Percentiles rank a stretch among this genome's conserved stretches.
These are phyloP conservation scores for Axis porcinus DNA, from an alignment of 2,113 vertebrate genomes.

Conservation along the genomic window DNA sequence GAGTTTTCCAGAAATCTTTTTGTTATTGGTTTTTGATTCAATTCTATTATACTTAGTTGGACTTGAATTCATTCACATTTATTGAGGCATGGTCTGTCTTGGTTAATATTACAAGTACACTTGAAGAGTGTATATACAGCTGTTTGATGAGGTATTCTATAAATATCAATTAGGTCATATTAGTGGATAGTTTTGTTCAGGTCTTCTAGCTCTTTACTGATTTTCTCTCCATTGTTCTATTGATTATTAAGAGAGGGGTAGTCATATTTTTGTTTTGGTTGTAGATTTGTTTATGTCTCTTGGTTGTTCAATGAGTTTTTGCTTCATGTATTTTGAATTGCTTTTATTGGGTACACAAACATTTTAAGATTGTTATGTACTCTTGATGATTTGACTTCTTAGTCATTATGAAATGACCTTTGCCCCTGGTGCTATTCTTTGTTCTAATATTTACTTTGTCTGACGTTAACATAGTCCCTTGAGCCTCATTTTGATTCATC, in stretches of 20 bases:
- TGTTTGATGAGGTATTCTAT: neutral
- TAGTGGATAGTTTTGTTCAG: neutral
- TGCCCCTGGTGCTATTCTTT: neutral
- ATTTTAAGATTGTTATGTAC: neutral
- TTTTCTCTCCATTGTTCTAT: neutral
- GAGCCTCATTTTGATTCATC: neutral
- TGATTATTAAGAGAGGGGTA: neutral
- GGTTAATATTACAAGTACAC: neutral
- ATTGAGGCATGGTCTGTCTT: neutral
- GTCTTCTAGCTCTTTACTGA: neutral
- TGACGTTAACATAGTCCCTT: neutral
- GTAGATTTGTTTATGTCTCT: neutral
- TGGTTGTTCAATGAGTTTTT: neutral
- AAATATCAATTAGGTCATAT: neutral
- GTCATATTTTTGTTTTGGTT: neutral
- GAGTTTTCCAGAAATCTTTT: neutral
- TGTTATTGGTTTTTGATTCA: neutral
- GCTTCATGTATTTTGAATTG: neutral
- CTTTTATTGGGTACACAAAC: neutral
- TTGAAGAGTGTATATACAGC: neutral
- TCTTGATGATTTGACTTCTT: neutral
- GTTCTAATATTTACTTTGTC: neutral
- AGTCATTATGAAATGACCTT: neutral
- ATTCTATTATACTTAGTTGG: neutral
- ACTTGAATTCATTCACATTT: neutral